phyloP scores from a whole-genome alignment of 2,888 invertebrate species.

The Nezara viridula region DNA sequence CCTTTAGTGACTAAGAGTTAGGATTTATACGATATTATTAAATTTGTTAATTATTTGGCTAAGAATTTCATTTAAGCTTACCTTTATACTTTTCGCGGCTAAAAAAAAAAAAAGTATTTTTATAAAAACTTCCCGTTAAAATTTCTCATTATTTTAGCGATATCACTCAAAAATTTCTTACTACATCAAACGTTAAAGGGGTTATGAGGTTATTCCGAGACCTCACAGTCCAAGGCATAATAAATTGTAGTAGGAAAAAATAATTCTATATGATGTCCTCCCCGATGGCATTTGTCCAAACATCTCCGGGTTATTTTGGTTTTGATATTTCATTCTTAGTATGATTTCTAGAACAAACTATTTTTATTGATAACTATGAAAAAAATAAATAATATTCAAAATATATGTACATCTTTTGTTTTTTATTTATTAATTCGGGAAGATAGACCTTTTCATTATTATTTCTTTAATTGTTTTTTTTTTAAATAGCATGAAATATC shows the following conservation, averaged over 20 bases:
- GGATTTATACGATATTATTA: no score
- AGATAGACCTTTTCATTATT: background rate
- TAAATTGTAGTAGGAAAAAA: slow-evolving; percentile 25
- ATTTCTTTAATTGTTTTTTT: no score
- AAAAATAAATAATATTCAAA: background rate
- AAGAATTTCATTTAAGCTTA: no score
- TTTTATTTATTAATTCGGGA: background rate
- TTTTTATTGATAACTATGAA: slow-evolving; percentile 11
- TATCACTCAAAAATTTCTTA: background rate
- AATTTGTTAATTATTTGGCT: no score
- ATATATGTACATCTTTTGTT: no score
- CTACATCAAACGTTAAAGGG: slow-evolving; percentile 1
- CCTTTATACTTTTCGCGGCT: no score
- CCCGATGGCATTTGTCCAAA: background rate
- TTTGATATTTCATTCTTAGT: slow-evolving; percentile 36
- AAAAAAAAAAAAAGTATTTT: no score
- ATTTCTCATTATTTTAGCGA: background rate
- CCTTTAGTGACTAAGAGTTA: no score
- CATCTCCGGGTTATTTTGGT: background rate
- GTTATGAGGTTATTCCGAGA: slow-evolving; percentile 24
- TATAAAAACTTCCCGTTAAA: no score
- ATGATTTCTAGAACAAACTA: slow-evolving; percentile 26
- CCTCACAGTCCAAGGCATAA: background rate
- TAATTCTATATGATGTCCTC: slow-evolving; percentile 21
- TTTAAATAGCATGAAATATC: no score